Evolutionary conservation across 2,888 invertebrate species (phyloP).

Genomic region (Hylaea fasciaria): DNA sequence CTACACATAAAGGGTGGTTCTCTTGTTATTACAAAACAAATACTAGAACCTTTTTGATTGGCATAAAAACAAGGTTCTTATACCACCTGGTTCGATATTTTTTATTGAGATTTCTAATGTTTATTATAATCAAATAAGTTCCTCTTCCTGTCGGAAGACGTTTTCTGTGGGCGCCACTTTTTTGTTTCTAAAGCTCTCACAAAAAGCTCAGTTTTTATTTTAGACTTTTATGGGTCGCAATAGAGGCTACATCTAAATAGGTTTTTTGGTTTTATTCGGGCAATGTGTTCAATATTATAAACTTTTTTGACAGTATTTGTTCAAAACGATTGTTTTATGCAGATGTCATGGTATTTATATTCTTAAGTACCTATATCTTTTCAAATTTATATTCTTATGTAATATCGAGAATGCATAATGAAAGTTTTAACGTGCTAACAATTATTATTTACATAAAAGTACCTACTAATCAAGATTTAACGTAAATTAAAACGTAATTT

Average conservation of each 20-base stretch:
- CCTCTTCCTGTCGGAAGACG: conserved; percentile 82
- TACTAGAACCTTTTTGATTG: conserved; percentile 54
- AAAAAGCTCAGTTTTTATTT: conserved; percentile 50
- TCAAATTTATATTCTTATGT: conserved; percentile 4
- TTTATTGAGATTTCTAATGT: conserved; percentile 71
- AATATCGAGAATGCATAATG: no score
- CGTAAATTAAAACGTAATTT: no score
- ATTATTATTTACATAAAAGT: no score
- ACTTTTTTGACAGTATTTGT: conserved; percentile 64
- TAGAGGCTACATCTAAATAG: conserved; percentile 39
- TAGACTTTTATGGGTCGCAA: conserved; percentile 44
- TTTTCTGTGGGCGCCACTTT: conserved; percentile 64
- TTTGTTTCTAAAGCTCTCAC: conserved; percentile 49
- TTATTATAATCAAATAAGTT: conserved; percentile 83
- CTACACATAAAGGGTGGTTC: conserved; percentile 31
- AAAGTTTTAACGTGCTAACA: no score
- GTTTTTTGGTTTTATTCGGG: conserved; percentile 57
- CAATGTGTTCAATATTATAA: conserved; percentile 73
- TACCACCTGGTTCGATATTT: conserved; percentile 76
- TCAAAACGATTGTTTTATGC: conserved; percentile 71
- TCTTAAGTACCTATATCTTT: no score
- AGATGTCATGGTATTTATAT: conserved; percentile 72
- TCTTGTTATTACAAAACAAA: conserved; percentile 58
- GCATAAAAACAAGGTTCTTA: conserved; percentile 67
- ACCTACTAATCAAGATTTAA: no score